phyloP scores from a whole-genome alignment of 2,888 invertebrate species.

The Pseudoips prasinana region DNA sequence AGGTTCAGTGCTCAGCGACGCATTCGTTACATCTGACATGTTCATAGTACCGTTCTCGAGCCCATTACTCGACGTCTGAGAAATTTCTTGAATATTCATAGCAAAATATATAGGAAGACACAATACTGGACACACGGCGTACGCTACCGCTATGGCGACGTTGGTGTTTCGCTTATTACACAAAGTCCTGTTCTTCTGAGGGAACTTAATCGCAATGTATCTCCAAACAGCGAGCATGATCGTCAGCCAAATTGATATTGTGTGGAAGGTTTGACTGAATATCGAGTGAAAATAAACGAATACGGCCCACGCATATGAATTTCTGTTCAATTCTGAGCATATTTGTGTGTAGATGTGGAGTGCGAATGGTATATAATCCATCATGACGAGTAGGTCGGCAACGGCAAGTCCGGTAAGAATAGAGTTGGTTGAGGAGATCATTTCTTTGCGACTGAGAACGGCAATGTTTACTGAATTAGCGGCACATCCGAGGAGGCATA shows the following conservation, averaged over 20 bases:
- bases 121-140: slow-evolving; percentile 90
- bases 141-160: slow-evolving; percentile 88
- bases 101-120: slow-evolving; percentile 92
- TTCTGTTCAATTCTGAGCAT: slow-evolving; percentile 65
- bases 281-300: slow-evolving; percentile 94
- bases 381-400: slow-evolving; percentile 95
- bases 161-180: slow-evolving; percentile 91
- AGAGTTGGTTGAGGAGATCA: slow-evolving; percentile 95
- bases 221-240: slow-evolving; percentile 96
- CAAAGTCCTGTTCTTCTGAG: slow-evolving; percentile 90
- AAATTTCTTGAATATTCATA: slow-evolving; percentile 84
- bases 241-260: slow-evolving; percentile 96
- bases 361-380: slow-evolving; percentile 95
- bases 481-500: slow-evolving; percentile 94
- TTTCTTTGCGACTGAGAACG: slow-evolving; percentile 93
- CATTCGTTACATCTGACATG: slow-evolving; percentile 41
- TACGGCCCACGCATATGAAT: slow-evolving; percentile 88
- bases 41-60: slow-evolving; percentile 46
- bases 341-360: slow-evolving; percentile 88
- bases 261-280: slow-evolving; percentile 93
- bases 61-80: slow-evolving; percentile 18
- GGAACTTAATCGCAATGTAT: slow-evolving; percentile 93
- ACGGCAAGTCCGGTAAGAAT: slow-evolving; percentile 96
- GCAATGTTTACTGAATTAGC: slow-evolving; percentile 95
- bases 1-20: slow-evolving; percentile 59